A percentile compares a stretch with the other conserved stretches of the same genome.
Conservation (phyloP, 2,888 invertebrate genomes). For the Nemotelus pantherinus region DNA sequence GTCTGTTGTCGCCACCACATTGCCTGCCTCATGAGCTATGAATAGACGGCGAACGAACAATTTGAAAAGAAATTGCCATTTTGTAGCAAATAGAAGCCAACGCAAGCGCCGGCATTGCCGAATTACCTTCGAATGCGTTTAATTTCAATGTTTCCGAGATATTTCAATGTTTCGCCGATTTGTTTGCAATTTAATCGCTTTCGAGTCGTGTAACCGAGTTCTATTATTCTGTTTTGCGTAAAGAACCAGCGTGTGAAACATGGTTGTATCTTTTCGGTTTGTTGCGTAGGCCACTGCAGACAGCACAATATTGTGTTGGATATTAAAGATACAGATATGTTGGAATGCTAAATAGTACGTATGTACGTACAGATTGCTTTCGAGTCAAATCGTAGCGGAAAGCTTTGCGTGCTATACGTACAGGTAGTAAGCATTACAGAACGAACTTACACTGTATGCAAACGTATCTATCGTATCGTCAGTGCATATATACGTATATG, state of each 20-base stretch:
- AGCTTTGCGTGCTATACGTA: too few relatives aligned
- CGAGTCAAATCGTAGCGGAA: not conserved
- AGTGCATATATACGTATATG: not conserved
- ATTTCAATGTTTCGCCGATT: conserved; percentile 9
- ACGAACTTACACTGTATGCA: not conserved
- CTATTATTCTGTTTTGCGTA: not conserved
- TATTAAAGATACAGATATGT: conserved; percentile 22
- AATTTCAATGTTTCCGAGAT: conserved; percentile 31
- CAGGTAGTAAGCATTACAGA: too few relatives aligned
- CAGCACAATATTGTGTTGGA: conserved; percentile 24
- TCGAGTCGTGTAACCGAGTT: too few relatives aligned
- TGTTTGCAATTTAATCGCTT: too few relatives aligned
- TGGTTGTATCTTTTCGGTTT: too few relatives aligned
- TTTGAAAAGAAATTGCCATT: conserved; percentile 15
- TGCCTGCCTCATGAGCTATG: conserved; percentile 12
- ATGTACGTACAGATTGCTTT: not conserved
- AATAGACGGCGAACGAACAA: conserved; percentile 10
- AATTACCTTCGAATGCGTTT: conserved; percentile 18
- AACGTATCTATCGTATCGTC: not conserved
- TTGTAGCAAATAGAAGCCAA: conserved; percentile 32
- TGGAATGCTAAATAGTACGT: conserved; percentile 7
- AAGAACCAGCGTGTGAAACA: not conserved
- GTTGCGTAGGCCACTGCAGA: not conserved
- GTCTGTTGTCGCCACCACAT: not conserved
- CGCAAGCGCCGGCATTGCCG: conserved; percentile 10